These are phyloP conservation scores for Rhyacophila brunnea DNA, from an alignment of 1,140 invertebrate species.

Conservation along the genomic window DNA sequence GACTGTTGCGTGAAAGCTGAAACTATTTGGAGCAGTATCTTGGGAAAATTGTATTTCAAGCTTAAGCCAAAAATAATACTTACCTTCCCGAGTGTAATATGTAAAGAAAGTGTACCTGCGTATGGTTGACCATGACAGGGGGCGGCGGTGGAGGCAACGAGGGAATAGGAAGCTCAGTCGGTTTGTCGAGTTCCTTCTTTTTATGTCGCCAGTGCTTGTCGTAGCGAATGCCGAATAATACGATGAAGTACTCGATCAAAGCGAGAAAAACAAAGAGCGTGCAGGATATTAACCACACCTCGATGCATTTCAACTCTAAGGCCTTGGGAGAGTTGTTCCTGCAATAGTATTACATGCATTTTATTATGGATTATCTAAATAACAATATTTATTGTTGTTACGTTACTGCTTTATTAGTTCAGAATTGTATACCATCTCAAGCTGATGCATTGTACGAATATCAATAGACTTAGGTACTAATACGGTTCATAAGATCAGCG, in stretches of 20 bases:
- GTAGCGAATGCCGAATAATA: constrained; percentile 62
- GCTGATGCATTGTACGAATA: too few relatives aligned
- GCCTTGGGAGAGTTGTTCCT: constrained; percentile 63
- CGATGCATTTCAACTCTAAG: constrained; percentile 67
- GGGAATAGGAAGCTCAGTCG: constrained; percentile 34
- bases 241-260: constrained; percentile 70
- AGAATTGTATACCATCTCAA: too few relatives aligned
- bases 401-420: too few relatives aligned
- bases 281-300: constrained; percentile 72
- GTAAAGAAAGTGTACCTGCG: constrained; percentile 40
- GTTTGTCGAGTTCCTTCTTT: constrained; percentile 49
- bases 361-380: background rate
- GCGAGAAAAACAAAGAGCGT: constrained; percentile 71
- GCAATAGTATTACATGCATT: constrained; percentile 25
- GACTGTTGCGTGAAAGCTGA: background rate
- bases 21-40: background rate
- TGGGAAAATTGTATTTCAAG: too few relatives aligned
- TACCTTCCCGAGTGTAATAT: background rate
- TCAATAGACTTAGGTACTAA: too few relatives aligned
- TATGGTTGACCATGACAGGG: constrained; percentile 46
- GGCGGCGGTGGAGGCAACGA: constrained; percentile 44
- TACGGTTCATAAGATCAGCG: too few relatives aligned
- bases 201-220: constrained; percentile 60
- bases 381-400: too few relatives aligned
- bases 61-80: background rate